Conservation (phyloP, 1,140 invertebrate species). For the Pararge aegeria region DNA sequence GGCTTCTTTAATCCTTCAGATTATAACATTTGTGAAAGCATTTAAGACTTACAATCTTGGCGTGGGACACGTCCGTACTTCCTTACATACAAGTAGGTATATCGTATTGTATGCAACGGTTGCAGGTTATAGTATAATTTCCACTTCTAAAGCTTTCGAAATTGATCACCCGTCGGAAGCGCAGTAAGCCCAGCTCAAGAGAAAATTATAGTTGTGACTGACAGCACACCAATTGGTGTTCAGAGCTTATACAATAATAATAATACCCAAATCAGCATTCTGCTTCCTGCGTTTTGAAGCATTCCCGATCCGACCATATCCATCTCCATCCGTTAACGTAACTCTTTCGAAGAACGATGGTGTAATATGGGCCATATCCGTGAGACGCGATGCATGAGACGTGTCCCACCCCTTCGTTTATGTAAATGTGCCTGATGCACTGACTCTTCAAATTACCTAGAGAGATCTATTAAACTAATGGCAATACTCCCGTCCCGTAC, state of each 20-base stretch:
- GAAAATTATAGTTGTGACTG: no score
- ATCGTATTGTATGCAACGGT: background rate
- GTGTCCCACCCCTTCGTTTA: background rate
- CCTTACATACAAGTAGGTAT: background rate
- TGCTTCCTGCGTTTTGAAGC: background rate
- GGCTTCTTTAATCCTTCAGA: no score
- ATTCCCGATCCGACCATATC: background rate
- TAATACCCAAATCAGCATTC: background rate
- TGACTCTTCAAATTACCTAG: background rate
- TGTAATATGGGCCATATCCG: no score
- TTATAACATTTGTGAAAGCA: conserved; percentile 45
- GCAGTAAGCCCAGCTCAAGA: no score
- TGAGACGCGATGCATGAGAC: background rate
- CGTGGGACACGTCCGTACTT: background rate
- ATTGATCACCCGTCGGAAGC: no score
- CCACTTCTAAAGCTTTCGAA: no score
- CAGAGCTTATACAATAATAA: background rate
- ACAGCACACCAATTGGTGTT: no score
- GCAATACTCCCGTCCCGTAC: background rate
- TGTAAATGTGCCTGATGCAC: background rate
- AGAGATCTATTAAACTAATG: background rate
- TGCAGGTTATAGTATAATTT: background rate
- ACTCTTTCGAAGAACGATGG: no score
- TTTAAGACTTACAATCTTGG: conserved; percentile 38
- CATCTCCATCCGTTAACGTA: no score